Evolutionary conservation across 2,797 vertebrate genomes (phyloP).

Genomic region (Falco rusticolus): DNA sequence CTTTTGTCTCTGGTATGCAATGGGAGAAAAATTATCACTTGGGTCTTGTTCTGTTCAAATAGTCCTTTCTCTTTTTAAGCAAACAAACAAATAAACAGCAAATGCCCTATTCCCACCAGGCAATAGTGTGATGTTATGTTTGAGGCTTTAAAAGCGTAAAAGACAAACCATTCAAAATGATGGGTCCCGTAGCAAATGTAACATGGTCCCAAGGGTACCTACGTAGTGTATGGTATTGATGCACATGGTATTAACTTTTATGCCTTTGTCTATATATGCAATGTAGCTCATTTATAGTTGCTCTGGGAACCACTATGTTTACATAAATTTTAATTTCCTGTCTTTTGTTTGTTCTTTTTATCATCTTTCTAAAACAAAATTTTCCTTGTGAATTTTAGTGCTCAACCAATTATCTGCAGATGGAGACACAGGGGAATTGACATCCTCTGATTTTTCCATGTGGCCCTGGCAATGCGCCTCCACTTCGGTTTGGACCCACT

Average conservation of each 20-base stretch:
- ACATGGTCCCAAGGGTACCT: background rate
- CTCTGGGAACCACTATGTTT: slow-evolving; percentile 67
- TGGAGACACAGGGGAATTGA: slow-evolving; percentile 21
- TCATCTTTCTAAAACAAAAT: slow-evolving; percentile 65
- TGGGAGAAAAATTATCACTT: background rate
- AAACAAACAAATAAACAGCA: slow-evolving; percentile 40
- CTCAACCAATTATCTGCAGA: slow-evolving; percentile 13
- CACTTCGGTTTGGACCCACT: background rate
- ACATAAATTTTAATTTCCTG: slow-evolving; percentile 76
- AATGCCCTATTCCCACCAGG: slow-evolving; percentile 26
- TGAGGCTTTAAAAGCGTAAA: slow-evolving; percentile 49
- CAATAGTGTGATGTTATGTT: background rate
- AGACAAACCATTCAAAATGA: slow-evolving; percentile 62
- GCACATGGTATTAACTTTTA: slow-evolving; percentile 70
- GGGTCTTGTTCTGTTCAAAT: background rate
- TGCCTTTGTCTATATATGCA: slow-evolving; percentile 56
- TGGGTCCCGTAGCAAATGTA: slow-evolving; percentile 54
- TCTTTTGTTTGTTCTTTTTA: slow-evolving; percentile 72
- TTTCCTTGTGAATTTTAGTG: slow-evolving; percentile 54
- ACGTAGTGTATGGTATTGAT: background rate
- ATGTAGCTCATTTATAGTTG: slow-evolving; percentile 57
- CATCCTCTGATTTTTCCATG: slow-evolving; percentile 2
- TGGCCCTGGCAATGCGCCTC: background rate
- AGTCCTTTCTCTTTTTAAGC: background rate
- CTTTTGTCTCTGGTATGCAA: background rate